Percentiles rank a stretch among this genome's conserved stretches.
phyloP scores from a whole-genome alignment of 1,140 invertebrate species.

The Zophobas atratus region DNA sequence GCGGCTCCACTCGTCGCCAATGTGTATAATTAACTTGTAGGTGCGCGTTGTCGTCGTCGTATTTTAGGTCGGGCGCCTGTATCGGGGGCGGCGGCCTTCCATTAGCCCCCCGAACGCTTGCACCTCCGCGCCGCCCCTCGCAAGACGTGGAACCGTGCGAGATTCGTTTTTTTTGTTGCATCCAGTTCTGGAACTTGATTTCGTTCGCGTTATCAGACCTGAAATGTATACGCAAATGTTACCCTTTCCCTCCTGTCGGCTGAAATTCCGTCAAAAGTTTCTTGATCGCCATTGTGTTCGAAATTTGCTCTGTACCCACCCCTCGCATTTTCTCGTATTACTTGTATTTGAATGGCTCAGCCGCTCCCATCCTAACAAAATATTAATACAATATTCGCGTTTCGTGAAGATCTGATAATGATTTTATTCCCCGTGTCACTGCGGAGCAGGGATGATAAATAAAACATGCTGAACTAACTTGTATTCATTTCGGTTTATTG shows the following conservation, averaged over 20 bases:
- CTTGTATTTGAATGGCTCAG: neutral
- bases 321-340: constrained; percentile 7
- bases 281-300: constrained; percentile 18
- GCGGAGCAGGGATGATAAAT: too few species aligned
- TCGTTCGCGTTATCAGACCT: neutral
- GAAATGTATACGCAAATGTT: neutral
- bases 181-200: neutral
- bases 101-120: constrained; percentile 40
- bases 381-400: neutral
- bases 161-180: neutral
- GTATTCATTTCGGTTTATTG: too few species aligned
- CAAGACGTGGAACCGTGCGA: neutral
- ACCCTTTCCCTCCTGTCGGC: neutral
- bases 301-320: neutral
- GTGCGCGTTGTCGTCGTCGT: constrained; percentile 35
- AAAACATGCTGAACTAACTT: too few species aligned
- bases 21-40: constrained; percentile 43
- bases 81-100: constrained; percentile 22
- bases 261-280: constrained; percentile 16
- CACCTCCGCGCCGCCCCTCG: constrained; percentile 1
- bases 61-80: constrained; percentile 33
- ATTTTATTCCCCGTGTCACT: neutral
- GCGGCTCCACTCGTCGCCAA: constrained; percentile 28
- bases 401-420: neutral
- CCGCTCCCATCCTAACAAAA: neutral